Base-by-base conservation (phyloP, 2,113 vertebrate species). In the Chrysochloris asiatica region DNA sequence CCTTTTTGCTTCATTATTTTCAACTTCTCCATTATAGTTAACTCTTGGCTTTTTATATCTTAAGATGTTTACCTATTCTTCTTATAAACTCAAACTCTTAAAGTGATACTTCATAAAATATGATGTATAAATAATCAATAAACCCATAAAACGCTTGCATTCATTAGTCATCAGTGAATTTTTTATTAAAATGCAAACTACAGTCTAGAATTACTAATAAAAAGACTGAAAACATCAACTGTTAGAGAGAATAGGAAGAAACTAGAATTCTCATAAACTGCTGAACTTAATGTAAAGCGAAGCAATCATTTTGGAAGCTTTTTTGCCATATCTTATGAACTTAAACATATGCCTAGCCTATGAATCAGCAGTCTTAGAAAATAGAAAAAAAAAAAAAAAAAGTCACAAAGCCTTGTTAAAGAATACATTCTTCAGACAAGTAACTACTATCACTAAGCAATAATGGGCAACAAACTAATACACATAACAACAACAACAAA, bases 141-240 rank as follows among this genome's bases (percentile, higher is more conserved):
- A n/a, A 1, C n/a, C 21, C 38, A 78, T 75, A 73, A 78, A 69
- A 83, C 67, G 1, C 38, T 52, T 84, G n/a, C 33, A 63, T 75
- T 65, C 67, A 38, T 90, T 85, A 47, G 22, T 71, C 16, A 50
- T 48, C 21, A 92, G 41, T 2, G 24, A 81, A 67, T 33, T 76
- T 10, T 3, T 87, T 87, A 48, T 14, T 83, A 65, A 80, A 83
- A 45, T 9, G 1, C 33, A 89, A 65, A 72, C 47, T 54, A 75
- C 81, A 92, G n/a, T 30, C 11, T 88, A 69, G 41, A 90, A 72
- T 83, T 83, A 83, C 47, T 82, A 61, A 83, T 4, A 48, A 48
- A 38, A 73, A 43, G 59, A 48, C 1, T 71, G 19, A 83, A 59
- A 73, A 47, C 28, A 67, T 38, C 43, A 38, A n/a, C 13, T 83